Base-by-base conservation (phyloP, 2,888 invertebrate species). In the Beris morrisii region DNA sequence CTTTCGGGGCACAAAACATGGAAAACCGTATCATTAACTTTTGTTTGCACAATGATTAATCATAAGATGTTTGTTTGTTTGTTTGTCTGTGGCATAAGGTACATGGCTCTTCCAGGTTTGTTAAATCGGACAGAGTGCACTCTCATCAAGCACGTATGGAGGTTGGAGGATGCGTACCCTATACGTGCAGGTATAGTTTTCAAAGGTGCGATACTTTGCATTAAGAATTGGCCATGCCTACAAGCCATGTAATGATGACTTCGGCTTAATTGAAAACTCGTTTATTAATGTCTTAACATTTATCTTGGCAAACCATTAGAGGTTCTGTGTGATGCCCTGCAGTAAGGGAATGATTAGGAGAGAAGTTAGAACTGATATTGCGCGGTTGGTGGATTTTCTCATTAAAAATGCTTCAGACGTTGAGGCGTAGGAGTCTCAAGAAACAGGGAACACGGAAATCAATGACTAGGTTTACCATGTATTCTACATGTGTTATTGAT, bases 41-140 rank as follows among this genome's bases (percentile, higher is more conserved):
- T 68, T 68, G 65, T 68, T 68, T 68, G 61, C 55, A 44, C 68
- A 61, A 55, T 65, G 53, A 68, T 68, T 65, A 61, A 68, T 68
- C 68, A 65, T 53, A 59, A 54, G 43, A 38, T 13, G 38, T 61
- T 43, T 30, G 12, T 52, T n/a, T 13, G 15, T 50, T 13, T 5
- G 38, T 61, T 61, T 28, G n/a, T 38, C 3, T 38, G 9, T 38
- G 9, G 7, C 9, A 38, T 38, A 38, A 38, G 38, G 38, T 38
- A 3, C 38, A 38, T 38, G 38, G 38, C 5, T 38, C 9, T 38
- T 38, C 5, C 9, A 38, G 38, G 38, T 3, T 38, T 38, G 38
- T 38, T 38, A 38, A 9, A 7, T 9, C 38, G 38, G 7, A 38
- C 9, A 38, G 38, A 7, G 38, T 38, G 38, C 38, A 38, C 38